Evolutionary conservation across 2,888 invertebrate species (phyloP).

Genomic region (Hemicrepidius hirtus): DNA sequence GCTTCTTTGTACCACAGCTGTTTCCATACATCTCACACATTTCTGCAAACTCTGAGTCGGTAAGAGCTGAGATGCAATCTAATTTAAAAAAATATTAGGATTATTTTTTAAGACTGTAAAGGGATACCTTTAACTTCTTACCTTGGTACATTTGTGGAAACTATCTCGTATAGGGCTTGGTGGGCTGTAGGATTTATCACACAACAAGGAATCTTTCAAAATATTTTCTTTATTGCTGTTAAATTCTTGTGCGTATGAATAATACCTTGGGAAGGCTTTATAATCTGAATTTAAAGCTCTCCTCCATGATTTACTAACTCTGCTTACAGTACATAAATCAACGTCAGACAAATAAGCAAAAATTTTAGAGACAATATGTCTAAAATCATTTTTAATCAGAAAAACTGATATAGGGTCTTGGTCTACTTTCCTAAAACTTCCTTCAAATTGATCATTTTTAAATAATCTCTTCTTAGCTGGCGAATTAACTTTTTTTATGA

Average conservation of each 20-base stretch:
- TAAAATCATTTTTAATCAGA: conserved; percentile 53
- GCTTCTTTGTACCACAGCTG: conserved; percentile 65
- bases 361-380: conserved; percentile 63
- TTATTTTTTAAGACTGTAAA: too few relatives aligned
- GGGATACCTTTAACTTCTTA: conserved; percentile 32
- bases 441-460: conserved; percentile 34
- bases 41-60: conserved; percentile 64
- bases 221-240: conserved; percentile 59
- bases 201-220: neutral
- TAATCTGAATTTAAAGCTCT: conserved; percentile 42
- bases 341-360: conserved; percentile 64
- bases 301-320: conserved; percentile 61
- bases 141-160: conserved; percentile 47
- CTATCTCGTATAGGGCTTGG: conserved; percentile 42
- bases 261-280: conserved; percentile 41
- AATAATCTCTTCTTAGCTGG: conserved; percentile 64
- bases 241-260: conserved; percentile 35
- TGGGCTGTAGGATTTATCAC: conserved; percentile 12
- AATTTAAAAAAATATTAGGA: conserved; percentile 37
- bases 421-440: conserved; percentile 42
- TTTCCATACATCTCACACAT: conserved; percentile 64
- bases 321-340: conserved; percentile 65
- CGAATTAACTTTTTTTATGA: conserved; percentile 55
- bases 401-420: conserved; percentile 50
- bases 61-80: conserved; percentile 60